A percentile compares a stretch with the other conserved stretches of the same genome.
These are phyloP conservation scores for Polypterus senegalus DNA, from an alignment of 2,113 vertebrate species.

Conservation along the genomic window DNA sequence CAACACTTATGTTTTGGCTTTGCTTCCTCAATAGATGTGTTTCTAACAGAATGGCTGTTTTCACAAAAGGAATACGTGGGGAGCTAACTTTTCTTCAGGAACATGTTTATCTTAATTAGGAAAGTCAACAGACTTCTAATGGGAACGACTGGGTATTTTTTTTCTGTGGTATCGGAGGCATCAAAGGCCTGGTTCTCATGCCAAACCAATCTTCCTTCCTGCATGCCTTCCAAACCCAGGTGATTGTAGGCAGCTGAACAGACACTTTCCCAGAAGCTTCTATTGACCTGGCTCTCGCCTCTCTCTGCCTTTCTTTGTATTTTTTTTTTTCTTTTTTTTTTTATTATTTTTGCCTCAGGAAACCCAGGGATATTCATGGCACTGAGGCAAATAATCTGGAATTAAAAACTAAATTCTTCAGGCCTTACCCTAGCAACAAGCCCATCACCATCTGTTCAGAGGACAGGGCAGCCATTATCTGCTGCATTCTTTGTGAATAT, in stretches of 20 bases:
- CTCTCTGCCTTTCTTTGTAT: conserved; percentile 29
- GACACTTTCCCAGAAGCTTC: conserved; percentile 59
- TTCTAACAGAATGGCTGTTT: conserved; percentile 54
- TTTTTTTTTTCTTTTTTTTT: conserved; percentile 44
- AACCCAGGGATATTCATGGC: conserved; percentile 74
- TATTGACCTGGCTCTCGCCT: conserved; percentile 50
- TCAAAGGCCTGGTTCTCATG: conserved; percentile 56
- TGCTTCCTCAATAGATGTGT: conserved; percentile 44
- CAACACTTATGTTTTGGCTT: conserved; percentile 51
- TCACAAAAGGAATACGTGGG: conserved; percentile 55
- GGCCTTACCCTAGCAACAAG: conserved; percentile 85
- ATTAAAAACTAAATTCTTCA: conserved; percentile 88
- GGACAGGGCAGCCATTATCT: conserved; percentile 65
- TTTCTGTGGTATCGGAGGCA: conserved; percentile 54
- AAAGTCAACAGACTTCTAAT: conserved; percentile 71
- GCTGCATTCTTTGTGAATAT: conserved; percentile 55
- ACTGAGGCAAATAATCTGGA: conserved; percentile 87
- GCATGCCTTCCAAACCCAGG: conserved; percentile 61
- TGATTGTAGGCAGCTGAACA: conserved; percentile 67
- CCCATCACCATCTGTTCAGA: conserved; percentile 81
- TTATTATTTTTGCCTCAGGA: conserved; percentile 60
- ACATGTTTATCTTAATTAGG: conserved; percentile 77
- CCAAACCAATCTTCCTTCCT: conserved; percentile 69
- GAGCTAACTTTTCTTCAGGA: conserved; percentile 58
- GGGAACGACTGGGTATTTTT: conserved; percentile 52